Evolutionary conservation across 2,888 invertebrate genomes (phyloP).

Genomic region (Cheilosia urbana): DNA sequence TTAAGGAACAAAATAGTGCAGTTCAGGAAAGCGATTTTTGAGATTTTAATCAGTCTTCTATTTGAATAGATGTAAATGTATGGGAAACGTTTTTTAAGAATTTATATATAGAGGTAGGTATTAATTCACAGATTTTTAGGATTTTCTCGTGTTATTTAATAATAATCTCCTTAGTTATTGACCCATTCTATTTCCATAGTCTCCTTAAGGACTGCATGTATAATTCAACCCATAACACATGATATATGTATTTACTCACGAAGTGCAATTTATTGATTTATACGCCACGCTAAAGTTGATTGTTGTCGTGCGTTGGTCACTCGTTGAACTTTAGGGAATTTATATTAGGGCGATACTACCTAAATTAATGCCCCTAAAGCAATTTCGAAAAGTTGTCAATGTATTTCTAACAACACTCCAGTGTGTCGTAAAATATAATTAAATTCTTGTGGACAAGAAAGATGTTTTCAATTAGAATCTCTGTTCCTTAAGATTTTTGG

Average conservation of each 20-base stretch:
- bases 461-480: constrained; percentile 62
- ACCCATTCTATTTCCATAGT: neutral
- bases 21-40: neutral
- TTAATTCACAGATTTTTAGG: no score
- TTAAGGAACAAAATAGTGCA: neutral
- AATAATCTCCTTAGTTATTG: neutral
- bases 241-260: constrained; percentile 2
- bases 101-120: no score
- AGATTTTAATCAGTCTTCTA: neutral
- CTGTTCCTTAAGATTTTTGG: constrained; percentile 28
- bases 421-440: constrained; percentile 57
- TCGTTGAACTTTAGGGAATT: constrained; percentile 37
- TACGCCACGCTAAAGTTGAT: neutral
- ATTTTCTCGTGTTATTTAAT: no score
- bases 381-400: constrained; percentile 54
- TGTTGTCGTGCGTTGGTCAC: constrained; percentile 2
- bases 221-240: neutral
- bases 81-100: no score
- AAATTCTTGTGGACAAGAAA: constrained; percentile 64
- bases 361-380: constrained; percentile 45
- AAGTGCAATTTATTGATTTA: constrained; percentile 26
- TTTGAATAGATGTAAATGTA: neutral
- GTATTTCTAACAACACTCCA: constrained; percentile 52
- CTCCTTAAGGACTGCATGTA: neutral
- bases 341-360: constrained; percentile 35